Conservation (phyloP, 2,113 vertebrate species). For the Lates calcarifer region DNA sequence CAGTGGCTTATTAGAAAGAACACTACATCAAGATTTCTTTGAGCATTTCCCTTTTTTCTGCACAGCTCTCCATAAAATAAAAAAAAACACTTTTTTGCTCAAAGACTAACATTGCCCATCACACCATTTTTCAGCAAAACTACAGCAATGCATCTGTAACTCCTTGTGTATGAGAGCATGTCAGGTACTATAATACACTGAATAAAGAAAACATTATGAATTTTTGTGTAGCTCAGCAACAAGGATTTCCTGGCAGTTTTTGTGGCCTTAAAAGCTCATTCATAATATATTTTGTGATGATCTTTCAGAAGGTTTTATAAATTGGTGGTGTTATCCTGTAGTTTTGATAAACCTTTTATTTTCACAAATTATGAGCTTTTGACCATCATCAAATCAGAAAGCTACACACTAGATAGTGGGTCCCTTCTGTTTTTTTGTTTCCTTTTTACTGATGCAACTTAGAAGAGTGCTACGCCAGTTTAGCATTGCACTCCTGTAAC, state of each 20-base stretch:
- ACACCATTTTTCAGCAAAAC: not conserved
- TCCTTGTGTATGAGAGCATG: not conserved
- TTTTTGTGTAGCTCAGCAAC: not conserved
- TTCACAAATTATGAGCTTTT: too few relatives aligned
- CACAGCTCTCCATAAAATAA: not conserved
- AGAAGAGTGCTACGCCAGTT: too few relatives aligned
- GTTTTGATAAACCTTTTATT: too few relatives aligned
- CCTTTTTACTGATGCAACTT: too few relatives aligned
- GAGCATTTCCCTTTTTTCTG: not conserved
- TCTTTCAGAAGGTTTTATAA: not conserved
- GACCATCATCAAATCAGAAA: too few relatives aligned
- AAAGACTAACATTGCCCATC: not conserved
- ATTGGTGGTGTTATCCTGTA: not conserved
- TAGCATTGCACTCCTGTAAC: too few relatives aligned
- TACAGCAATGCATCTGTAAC: not conserved
- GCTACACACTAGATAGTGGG: too few relatives aligned
- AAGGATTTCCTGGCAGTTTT: too few relatives aligned
- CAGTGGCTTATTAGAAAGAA: not conserved
- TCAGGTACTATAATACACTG: not conserved
- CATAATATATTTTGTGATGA: not conserved
- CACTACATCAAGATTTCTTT: not conserved
- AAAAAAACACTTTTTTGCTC: not conserved
- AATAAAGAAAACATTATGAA: not conserved
- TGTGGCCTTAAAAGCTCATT: not conserved
- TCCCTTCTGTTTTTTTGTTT: not conserved